Percentiles rank a stretch among this genome's conserved stretches.
phyloP scores from a whole-genome alignment of 2,888 invertebrate genomes.

The Eilema sororculum region DNA sequence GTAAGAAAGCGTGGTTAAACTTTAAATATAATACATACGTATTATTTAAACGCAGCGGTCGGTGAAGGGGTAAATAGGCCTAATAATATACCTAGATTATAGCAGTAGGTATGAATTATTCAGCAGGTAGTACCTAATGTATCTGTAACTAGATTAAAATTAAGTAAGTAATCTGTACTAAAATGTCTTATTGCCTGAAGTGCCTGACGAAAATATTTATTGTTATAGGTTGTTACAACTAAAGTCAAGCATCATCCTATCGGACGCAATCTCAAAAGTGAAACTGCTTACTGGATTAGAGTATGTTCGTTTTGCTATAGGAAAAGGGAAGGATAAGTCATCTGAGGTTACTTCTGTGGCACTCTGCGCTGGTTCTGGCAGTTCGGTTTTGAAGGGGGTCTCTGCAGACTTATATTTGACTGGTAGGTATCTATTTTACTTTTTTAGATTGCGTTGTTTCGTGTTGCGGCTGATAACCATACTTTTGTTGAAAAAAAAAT shows the following conservation, averaged over 20 bases:
- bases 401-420: constrained; percentile 94
- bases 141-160: too few relatives aligned
- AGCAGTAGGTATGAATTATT: too few relatives aligned
- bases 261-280: constrained; percentile 88
- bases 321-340: constrained; percentile 72
- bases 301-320: constrained; percentile 92
- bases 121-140: too few relatives aligned
- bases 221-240: constrained; percentile 70
- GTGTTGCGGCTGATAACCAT: too few relatives aligned
- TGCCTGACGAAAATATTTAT: neutral
- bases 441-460: neutral
- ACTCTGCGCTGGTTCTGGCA: constrained; percentile 96
- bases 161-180: too few relatives aligned
- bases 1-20: too few relatives aligned
- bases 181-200: neutral
- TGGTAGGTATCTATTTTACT: constrained; percentile 74
- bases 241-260: constrained; percentile 72
- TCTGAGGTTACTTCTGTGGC: constrained; percentile 89
- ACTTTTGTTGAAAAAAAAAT: too few relatives aligned
- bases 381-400: constrained; percentile 90
- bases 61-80: too few relatives aligned
- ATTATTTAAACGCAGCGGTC: too few relatives aligned
- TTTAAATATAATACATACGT: too few relatives aligned
- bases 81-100: too few relatives aligned
- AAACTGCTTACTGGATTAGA: constrained; percentile 90